Evolutionary conservation across 2,888 invertebrate genomes (phyloP).

Genomic region (Chromoteleia sp.): DNA sequence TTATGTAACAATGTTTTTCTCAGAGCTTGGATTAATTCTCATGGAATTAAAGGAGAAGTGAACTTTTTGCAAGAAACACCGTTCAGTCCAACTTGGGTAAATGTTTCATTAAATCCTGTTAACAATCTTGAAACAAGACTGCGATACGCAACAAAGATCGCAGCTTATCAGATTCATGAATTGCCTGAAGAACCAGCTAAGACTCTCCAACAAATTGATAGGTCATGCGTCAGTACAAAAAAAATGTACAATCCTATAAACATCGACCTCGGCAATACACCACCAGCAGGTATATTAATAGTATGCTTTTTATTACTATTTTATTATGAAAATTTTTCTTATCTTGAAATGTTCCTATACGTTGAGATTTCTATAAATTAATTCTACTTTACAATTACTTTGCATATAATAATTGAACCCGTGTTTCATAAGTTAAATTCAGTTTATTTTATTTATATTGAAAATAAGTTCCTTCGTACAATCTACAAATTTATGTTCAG

Average conservation of each 20-base stretch:
- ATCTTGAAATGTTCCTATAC: no score
- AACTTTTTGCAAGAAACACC: slow-evolving; percentile 92
- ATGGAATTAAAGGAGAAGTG: slow-evolving; percentile 92
- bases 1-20: slow-evolving; percentile 72
- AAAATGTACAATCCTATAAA: slow-evolving; percentile 91
- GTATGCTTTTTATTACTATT: slow-evolving; percentile 5
- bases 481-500: no score
- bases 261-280: slow-evolving; percentile 86
- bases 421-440: no score
- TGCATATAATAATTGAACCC: no score
- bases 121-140: slow-evolving; percentile 89
- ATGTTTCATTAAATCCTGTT: slow-evolving; percentile 89
- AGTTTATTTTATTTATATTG: no score
- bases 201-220: slow-evolving; percentile 82
- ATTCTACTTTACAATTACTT: no score
- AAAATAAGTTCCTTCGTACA: no score
- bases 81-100: slow-evolving; percentile 93
- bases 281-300: slow-evolving; percentile 87
- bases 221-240: slow-evolving; percentile 90
- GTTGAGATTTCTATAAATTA: no score
- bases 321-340: no score
- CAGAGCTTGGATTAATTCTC: slow-evolving; percentile 90
- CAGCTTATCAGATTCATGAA: slow-evolving; percentile 89
- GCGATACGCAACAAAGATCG: slow-evolving; percentile 90
- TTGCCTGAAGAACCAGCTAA: slow-evolving; percentile 88